Base-by-base conservation (phyloP, 2,797 vertebrate genomes). In the Tinamus major region DNA sequence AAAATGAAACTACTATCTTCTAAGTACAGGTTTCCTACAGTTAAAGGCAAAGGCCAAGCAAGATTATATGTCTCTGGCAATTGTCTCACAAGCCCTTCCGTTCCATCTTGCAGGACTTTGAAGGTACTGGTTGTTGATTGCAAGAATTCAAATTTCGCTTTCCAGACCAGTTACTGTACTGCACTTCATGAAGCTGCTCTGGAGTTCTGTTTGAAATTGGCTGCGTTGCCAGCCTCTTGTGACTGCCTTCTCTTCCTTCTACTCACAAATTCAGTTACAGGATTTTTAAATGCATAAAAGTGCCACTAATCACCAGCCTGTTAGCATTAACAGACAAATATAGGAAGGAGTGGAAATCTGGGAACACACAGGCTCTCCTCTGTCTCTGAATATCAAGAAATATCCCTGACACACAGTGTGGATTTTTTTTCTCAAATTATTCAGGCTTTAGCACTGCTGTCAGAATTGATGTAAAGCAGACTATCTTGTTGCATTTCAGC, bases 381-480 rank as follows among this genome's bases (percentile, higher is more conserved):
- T 81, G 69, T 58, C 46, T 85, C 42, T 41, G 37, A 90, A 61
- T 78, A 75, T 53, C 68, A 88, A 74, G 78, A 93, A 90, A 79
- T 61, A 89, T 63, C 42, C 74, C 78, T 91, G 67, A 71, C 46
- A 72, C 18, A 37, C 26, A 59, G n/a, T 37, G 26, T 77, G 64
- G 78, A 23, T 79, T 93, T 89, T 68, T 84, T 85, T 48, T 31
- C 75, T 79, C 61, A 72, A 42, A 69, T 93, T 91, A 79, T 91
- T 90, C 74, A 84, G 55, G 46, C 80, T 90, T 94, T 79, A 86
- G 75, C 75, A 68, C 39, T 72, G 35, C 65, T 92, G 64, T 92
- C 88, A 90, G 39, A 76, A 72, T 53, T 77, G 67, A 84, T 44
- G 15, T 86, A 67, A 51, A 81, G 67, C 89, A 92, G 74, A 91